Base-by-base conservation (phyloP, 2,113 vertebrate genomes). In the Rhea americana region DNA sequence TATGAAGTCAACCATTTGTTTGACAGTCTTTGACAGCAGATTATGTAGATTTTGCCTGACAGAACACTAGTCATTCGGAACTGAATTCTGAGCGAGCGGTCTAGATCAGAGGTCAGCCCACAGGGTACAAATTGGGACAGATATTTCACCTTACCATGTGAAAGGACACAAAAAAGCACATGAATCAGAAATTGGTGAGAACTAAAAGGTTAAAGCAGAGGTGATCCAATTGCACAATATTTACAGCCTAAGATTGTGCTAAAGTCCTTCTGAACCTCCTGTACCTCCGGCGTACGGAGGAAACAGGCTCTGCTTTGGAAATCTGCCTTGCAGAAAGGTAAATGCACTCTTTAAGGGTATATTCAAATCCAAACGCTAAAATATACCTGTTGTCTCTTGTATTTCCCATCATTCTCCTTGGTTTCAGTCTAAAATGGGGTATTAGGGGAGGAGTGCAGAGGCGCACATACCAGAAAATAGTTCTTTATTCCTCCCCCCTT, bases 21-120 rank as follows among this genome's bases (percentile, higher is more conserved):
- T 98, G 97, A 97, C 97, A 95, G 77, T 72, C 93, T 97, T 85
- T 97, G 97, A 97, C 94, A 97, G 97, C 96, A 97, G 97, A 96
- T 97, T 96, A 96, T 97, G 97, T 95, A 97, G 97, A 97, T 97
- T 93, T 96, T 95, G 88, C 91, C 80, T 94, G 82, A 85, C 91
- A 95, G 96, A 96, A 93, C 96, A 87, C 87, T 90, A 93, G 95
- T 96, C 96, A 82, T 87, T 96, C 3, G 78, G 88, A 96, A 94
- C 91, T 95, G 96, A 95, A 96, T 95, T 97, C 89, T n/a, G 70
- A 96, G 91, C 45, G 90, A 96, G 95, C 93, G 85, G 65, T 87
- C 91, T 91, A 75, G 96, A 95, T 90, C 95, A 94, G 83, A 97
- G 97, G 96, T 96, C 96, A 97, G 90, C 66, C 35, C 91, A 91